Evolutionary conservation across 2,888 invertebrate genomes (phyloP).

Genomic region (Odontocerum albicorne): DNA sequence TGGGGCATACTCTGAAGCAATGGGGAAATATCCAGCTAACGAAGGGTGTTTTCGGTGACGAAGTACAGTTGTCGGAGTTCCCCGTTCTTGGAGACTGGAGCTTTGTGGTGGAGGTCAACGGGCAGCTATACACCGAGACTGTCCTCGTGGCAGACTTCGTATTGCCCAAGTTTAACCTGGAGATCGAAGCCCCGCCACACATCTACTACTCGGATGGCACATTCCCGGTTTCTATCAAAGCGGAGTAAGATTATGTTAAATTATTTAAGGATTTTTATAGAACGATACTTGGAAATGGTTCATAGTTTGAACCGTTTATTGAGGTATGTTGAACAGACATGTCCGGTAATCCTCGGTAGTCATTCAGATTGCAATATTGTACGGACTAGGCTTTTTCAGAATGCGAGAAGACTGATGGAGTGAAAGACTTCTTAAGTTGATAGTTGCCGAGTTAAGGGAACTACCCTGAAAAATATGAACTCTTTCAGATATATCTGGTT

Average conservation of each 20-base stretch:
- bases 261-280: too few relatives aligned
- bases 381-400: too few relatives aligned
- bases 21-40: conserved; percentile 68
- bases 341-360: too few relatives aligned
- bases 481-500: too few relatives aligned
- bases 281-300: too few relatives aligned
- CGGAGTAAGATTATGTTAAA: conserved; percentile 69
- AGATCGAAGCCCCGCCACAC: conserved; percentile 79
- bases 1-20: conserved; percentile 80
- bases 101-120: conserved; percentile 50
- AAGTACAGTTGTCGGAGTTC: conserved; percentile 75
- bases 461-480: too few relatives aligned
- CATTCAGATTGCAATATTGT: too few relatives aligned
- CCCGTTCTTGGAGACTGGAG: conserved; percentile 90
- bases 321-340: too few relatives aligned
- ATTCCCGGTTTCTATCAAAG: conserved; percentile 76
- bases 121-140: conserved; percentile 67
- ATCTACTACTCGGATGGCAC: conserved; percentile 79
- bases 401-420: too few relatives aligned
- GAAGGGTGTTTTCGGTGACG: conserved; percentile 75
- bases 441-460: too few relatives aligned
- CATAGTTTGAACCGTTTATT: too few relatives aligned
- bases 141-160: conserved; percentile 90
- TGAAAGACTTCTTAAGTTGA: too few relatives aligned
- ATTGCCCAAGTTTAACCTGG: conserved; percentile 90